These are phyloP conservation scores for Drosophila rellima DNA, from an alignment of 2,888 invertebrate species.

Conservation along the genomic window DNA sequence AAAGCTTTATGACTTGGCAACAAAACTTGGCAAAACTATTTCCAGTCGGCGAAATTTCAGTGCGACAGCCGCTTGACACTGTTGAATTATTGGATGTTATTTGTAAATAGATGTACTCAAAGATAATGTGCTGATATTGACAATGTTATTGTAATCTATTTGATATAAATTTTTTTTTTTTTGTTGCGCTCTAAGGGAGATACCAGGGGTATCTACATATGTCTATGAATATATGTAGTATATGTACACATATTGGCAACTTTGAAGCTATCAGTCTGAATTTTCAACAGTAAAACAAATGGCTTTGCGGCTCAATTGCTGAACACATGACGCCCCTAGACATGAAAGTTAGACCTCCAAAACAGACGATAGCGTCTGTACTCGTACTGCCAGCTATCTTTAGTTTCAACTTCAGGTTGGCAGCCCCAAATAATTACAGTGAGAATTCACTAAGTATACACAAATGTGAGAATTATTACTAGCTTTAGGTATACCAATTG, in stretches of 20 bases:
- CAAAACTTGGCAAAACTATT: background rate
- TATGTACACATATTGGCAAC: background rate
- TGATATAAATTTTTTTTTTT: constrained; percentile 21
- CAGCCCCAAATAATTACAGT: constrained; percentile 16
- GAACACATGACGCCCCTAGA: constrained; percentile 21
- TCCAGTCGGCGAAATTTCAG: constrained; percentile 38
- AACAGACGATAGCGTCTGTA: background rate
- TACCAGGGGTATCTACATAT: constrained; percentile 20
- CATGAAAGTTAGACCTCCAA: constrained; percentile 1
- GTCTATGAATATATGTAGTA: background rate
- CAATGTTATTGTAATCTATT: constrained; percentile 37
- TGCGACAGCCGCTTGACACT: constrained; percentile 26
- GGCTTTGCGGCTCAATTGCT: constrained; percentile 19
- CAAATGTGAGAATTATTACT: no score
- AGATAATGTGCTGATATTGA: constrained; percentile 28
- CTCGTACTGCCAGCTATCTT: constrained; percentile 13
- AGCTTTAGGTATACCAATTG: no score
- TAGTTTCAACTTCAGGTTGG: constrained; percentile 45
- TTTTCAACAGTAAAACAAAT: constrained; percentile 34
- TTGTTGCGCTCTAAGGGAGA: constrained; percentile 13
- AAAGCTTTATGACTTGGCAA: constrained; percentile 20
- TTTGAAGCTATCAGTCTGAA: constrained; percentile 52
- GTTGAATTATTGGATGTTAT: constrained; percentile 38
- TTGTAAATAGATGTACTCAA: constrained; percentile 18
- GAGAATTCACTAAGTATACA: background rate